Conservation (phyloP, 2,888 invertebrate genomes). For the Asteroscopus sphinx region DNA sequence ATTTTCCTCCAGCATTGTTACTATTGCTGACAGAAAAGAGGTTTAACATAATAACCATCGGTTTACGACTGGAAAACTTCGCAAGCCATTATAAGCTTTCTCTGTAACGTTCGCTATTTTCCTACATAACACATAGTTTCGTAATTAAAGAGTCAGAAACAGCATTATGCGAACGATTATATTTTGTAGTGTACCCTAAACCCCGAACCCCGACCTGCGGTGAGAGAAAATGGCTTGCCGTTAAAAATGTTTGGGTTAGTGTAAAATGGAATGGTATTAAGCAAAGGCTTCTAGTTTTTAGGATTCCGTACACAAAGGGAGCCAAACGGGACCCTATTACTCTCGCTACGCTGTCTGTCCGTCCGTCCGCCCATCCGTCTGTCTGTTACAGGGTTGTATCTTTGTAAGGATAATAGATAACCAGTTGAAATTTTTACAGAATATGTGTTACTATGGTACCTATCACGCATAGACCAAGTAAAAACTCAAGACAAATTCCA, state of each 20-base stretch:
- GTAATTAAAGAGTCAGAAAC: conserved; percentile 69
- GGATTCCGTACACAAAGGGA: too few relatives aligned
- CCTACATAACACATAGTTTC: conserved; percentile 59
- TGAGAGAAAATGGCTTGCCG: conserved; percentile 46
- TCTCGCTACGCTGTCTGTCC: too few relatives aligned
- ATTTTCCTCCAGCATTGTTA: conserved; percentile 48
- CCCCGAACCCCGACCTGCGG: conserved; percentile 39
- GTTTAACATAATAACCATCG: conserved; percentile 49
- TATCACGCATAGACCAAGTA: too few relatives aligned
- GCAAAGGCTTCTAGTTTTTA: conserved; percentile 36
- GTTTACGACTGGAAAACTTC: conserved; percentile 53
- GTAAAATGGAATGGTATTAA: conserved; percentile 49
- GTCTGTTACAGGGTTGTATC: too few relatives aligned
- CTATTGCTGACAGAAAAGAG: conserved; percentile 51
- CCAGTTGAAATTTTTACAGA: too few relatives aligned
- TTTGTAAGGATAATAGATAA: too few relatives aligned
- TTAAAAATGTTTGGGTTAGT: conserved; percentile 52
- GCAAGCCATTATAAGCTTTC: conserved; percentile 53
- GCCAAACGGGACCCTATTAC: too few relatives aligned
- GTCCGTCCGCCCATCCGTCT: too few relatives aligned
- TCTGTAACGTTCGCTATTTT: conserved; percentile 57
- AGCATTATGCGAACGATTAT: conserved; percentile 67
- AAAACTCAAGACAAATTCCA: too few relatives aligned
- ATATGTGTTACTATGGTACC: too few relatives aligned
- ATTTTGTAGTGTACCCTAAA: conserved; percentile 61